Conservation (phyloP, 2,888 invertebrate genomes). For the Oconnorella tubifera region DNA sequence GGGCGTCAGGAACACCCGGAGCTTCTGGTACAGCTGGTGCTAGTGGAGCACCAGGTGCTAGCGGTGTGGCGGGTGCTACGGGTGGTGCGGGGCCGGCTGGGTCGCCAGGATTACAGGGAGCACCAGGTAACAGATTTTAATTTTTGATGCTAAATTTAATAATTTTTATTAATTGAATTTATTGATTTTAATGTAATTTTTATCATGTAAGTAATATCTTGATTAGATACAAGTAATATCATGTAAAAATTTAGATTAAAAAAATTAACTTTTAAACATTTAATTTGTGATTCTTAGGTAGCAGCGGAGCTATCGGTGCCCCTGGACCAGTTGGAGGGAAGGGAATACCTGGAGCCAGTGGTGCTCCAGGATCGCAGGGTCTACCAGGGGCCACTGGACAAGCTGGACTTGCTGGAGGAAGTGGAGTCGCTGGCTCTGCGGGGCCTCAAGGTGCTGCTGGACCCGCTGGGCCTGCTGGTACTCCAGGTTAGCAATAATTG, state of each 20-base stretch:
- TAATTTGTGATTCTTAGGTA: slow-evolving; percentile 18
- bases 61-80: slow-evolving; percentile 18
- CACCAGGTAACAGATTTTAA: slow-evolving; percentile 3
- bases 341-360: slow-evolving; percentile 12
- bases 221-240: no score
- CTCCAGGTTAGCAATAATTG: slow-evolving; percentile 14
- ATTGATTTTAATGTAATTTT: no score
- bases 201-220: no score
- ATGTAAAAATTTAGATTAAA: no score
- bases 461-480: slow-evolving; percentile 14
- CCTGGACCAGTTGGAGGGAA: slow-evolving; percentile 19
- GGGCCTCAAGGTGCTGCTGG: slow-evolving; percentile 10
- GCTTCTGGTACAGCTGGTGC: slow-evolving; percentile 19
- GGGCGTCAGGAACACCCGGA: slow-evolving; percentile 12
- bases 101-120: slow-evolving; percentile 5
- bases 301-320: slow-evolving; percentile 21
- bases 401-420: neutral
- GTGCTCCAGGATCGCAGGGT: neutral
- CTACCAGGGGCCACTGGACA: slow-evolving; percentile 5
- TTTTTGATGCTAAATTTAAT: neutral
- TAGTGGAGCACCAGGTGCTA: slow-evolving; percentile 18
- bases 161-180: no score
- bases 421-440: neutral
- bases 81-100: slow-evolving; percentile 8
- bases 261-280: no score